phyloP scores from a whole-genome alignment of 2,113 vertebrate species.

The Elgaria multicarinata region DNA sequence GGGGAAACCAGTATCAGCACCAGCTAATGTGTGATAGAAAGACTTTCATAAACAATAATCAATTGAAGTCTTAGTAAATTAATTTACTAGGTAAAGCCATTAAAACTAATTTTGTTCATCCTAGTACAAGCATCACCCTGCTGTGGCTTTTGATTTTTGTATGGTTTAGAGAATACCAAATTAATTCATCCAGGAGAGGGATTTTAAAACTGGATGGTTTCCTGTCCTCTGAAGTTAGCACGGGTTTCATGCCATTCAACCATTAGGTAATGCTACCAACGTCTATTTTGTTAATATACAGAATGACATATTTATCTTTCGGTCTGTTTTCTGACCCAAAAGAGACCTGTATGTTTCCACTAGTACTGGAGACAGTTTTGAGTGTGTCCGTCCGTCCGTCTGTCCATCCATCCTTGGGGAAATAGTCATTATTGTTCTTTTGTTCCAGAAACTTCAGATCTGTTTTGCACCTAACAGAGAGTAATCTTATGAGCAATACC shows the following conservation, averaged over 20 bases:
- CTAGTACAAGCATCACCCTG: not conserved
- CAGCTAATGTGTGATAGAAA: not conserved
- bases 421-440: not conserved
- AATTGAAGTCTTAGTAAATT: not conserved
- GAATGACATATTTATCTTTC: not conserved
- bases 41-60: not conserved
- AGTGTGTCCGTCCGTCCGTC: too few species aligned
- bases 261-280: not conserved
- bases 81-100: not conserved
- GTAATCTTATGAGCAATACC: not conserved
- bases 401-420: too few species aligned
- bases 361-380: not conserved
- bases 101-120: not conserved
- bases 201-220: not conserved
- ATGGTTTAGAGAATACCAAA: not conserved
- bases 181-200: not conserved
- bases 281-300: not conserved
- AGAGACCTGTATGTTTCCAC: not conserved
- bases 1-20: not conserved
- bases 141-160: not conserved
- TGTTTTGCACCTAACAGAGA: not conserved
- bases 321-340: not conserved
- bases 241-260: not conserved
- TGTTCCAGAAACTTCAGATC: not conserved
- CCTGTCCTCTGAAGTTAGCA: not conserved